Percentiles rank a stretch among this genome's conserved stretches.
Evolutionary conservation across 2,888 invertebrate genomes (phyloP).

Genomic region (Mesochorus sp.): DNA sequence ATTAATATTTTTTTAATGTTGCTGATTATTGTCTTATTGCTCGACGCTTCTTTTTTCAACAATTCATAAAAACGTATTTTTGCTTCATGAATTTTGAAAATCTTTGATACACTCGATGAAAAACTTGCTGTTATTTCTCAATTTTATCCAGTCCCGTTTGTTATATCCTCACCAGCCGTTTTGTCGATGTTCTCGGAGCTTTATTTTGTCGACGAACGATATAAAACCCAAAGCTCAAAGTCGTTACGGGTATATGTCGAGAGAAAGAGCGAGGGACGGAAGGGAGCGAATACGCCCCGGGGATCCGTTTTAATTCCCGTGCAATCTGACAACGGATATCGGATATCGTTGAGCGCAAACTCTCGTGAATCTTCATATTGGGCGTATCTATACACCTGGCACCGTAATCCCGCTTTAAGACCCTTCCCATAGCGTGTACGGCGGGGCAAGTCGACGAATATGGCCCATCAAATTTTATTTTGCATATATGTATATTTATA

Average conservation of each 20-base stretch:
- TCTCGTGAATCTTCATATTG: conserved; percentile 31
- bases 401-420: background rate
- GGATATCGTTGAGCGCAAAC: conserved; percentile 42
- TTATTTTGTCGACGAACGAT: conserved; percentile 15
- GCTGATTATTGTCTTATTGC: background rate
- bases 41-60: too few species aligned
- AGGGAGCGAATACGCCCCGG: conserved; percentile 2
- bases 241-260: background rate
- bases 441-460: background rate
- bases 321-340: conserved; percentile 50
- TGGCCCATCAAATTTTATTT: background rate
- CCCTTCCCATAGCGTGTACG: background rate
- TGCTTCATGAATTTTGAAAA: background rate
- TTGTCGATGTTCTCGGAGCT: background rate
- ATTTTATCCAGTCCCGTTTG: background rate
- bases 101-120: background rate
- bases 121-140: background rate
- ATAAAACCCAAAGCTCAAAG: background rate
- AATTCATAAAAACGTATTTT: too few species aligned
- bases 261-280: background rate
- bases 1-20: background rate
- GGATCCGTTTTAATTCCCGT: conserved; percentile 38
- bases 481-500: background rate
- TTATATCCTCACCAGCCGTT: background rate
- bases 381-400: conserved; percentile 14